Conservation (phyloP, 2,888 invertebrate species). For the Luperina testacea region DNA sequence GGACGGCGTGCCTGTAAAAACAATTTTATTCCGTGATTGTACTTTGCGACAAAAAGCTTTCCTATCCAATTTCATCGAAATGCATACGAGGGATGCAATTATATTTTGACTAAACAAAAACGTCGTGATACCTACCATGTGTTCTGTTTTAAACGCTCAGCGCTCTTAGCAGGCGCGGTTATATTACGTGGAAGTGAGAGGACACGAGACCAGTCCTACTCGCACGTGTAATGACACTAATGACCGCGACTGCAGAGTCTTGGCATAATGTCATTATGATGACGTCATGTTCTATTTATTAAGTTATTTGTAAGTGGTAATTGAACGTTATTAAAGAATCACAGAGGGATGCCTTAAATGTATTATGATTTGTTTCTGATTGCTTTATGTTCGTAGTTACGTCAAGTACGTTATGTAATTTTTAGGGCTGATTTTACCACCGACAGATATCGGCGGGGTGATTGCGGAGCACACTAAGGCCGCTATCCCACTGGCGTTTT, state of each 20-base stretch:
- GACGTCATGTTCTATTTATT: neutral
- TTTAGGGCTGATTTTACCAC: neutral
- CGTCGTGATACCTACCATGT: too few relatives aligned
- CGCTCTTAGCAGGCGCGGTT: too few relatives aligned
- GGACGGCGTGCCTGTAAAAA: neutral
- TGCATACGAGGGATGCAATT: too few relatives aligned
- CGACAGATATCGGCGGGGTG: neutral
- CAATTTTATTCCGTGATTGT: neutral
- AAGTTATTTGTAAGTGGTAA: slow-evolving; percentile 42
- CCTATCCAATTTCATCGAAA: too few relatives aligned
- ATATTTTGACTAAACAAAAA: too few relatives aligned
- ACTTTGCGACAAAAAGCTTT: neutral
- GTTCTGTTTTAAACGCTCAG: too few relatives aligned
- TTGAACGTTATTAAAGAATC: slow-evolving; percentile 46
- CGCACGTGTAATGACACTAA: too few relatives aligned
- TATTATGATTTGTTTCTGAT: slow-evolving; percentile 38
- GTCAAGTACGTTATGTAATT: too few relatives aligned
- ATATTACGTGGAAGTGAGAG: too few relatives aligned
- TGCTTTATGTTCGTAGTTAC: slow-evolving; percentile 25
- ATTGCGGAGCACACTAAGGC: neutral
- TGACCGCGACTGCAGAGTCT: too few relatives aligned
- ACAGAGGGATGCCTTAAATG: neutral
- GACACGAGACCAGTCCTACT: too few relatives aligned
- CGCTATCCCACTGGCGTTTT: too few relatives aligned
- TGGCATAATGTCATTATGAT: neutral